These are phyloP conservation scores for Drymodes brunneopygia DNA, from an alignment of 2,113 vertebrate species.

Conservation along the genomic window DNA sequence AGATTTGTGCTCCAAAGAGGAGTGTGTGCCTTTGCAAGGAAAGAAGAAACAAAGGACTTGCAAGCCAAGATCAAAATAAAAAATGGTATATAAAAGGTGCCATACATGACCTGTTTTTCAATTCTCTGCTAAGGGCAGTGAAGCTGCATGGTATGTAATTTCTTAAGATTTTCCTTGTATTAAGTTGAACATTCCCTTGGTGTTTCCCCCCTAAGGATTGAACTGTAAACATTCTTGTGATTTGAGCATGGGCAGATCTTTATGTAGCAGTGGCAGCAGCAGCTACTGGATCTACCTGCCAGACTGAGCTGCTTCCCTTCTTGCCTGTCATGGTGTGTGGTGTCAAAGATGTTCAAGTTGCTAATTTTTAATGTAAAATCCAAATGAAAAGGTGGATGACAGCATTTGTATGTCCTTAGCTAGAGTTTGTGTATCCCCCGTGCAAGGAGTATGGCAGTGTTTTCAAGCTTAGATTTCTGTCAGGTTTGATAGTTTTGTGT, in stretches of 20 bases:
- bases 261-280: not conserved
- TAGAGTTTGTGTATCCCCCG: not conserved
- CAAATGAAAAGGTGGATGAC: not conserved
- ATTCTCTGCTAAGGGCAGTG: not conserved
- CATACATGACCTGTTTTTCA: not conserved
- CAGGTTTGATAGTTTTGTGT: not conserved
- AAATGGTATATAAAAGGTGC: not conserved
- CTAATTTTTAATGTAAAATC: not conserved
- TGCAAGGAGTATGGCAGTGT: not conserved
- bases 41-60: not conserved
- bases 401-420: not conserved
- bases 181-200: not conserved
- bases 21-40: not conserved
- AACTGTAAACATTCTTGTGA: not conserved
- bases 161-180: not conserved
- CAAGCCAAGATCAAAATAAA: not conserved
- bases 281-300: rapidly evolving
- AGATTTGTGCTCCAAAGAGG: not conserved
- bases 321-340: rapidly evolving
- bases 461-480: not conserved
- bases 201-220: not conserved
- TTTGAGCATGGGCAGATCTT: rapidly evolving
- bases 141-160: not conserved
- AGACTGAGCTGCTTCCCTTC: not conserved
- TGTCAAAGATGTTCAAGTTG: not conserved